phyloP scores from a whole-genome alignment of 23 tunicate species.

The Botrylloides violaceus region DNA sequence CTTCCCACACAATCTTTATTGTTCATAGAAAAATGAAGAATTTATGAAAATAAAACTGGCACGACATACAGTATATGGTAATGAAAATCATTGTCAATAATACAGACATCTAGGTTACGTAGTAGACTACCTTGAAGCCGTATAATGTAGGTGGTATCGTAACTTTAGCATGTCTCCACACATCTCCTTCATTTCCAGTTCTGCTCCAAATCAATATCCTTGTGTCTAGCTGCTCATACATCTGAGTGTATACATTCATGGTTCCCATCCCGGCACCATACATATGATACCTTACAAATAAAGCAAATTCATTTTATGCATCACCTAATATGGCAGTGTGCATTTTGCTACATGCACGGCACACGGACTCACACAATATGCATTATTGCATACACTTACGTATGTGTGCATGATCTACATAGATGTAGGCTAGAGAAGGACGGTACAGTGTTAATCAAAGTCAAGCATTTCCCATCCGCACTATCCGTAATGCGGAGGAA shows the following conservation, averaged over 20 bases:
- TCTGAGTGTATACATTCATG: conserved; percentile 62
- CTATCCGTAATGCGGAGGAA: too few relatives aligned
- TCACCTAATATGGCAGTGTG: too few relatives aligned
- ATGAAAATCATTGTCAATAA: neutral
- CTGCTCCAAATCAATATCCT: conserved; percentile 34
- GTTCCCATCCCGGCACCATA: conserved; percentile 87
- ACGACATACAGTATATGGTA: neutral
- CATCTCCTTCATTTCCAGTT: conserved; percentile 57
- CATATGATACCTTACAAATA: conserved; percentile 71
- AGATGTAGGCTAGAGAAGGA: too few relatives aligned
- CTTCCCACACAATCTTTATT: conserved; percentile 69
- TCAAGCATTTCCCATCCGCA: too few relatives aligned
- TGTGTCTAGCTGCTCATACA: conserved; percentile 26
- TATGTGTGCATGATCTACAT: too few relatives aligned
- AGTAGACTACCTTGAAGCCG: conserved; percentile 47
- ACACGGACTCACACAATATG: too few relatives aligned
- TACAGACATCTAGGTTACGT: neutral
- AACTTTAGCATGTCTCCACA: conserved; percentile 66
- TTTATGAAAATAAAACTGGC: neutral
- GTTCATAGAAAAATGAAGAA: neutral
- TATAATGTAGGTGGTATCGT: conserved; percentile 37
- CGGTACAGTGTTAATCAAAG: too few relatives aligned
- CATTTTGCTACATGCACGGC: too few relatives aligned
- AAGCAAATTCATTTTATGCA: neutral
- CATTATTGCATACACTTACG: too few relatives aligned